These are phyloP conservation scores for Opisthograptis luteolata DNA, from an alignment of 2,888 invertebrate genomes.

Conservation along the genomic window DNA sequence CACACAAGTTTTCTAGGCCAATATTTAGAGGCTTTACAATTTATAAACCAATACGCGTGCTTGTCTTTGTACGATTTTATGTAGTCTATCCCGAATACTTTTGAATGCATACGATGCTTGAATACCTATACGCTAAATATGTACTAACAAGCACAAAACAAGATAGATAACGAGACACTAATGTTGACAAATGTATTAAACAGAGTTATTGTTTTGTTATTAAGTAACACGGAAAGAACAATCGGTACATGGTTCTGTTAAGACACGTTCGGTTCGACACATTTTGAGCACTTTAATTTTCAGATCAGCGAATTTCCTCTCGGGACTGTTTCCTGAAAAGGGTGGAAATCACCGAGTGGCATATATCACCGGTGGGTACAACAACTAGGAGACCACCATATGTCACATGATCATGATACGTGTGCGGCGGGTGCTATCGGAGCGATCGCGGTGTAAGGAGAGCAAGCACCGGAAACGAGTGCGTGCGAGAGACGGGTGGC, in stretches of 20 bases:
- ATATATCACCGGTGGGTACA: conserved; percentile 24
- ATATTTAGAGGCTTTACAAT: neutral
- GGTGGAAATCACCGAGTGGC: conserved; percentile 12
- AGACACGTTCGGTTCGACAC: conserved; percentile 59
- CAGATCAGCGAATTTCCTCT: conserved; percentile 17
- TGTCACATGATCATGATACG: conserved; percentile 39
- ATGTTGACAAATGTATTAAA: conserved; percentile 52
- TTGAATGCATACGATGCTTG: neutral
- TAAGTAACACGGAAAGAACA: conserved; percentile 43
- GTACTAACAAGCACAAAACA: conserved; percentile 13
- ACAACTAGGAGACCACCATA: conserved; percentile 32
- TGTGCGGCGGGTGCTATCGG: conserved; percentile 29
- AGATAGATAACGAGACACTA: conserved; percentile 45
- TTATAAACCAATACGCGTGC: neutral
- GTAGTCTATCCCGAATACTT: conserved; percentile 5
- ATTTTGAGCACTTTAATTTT: conserved; percentile 49
- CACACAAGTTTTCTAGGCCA: conserved; percentile 49
- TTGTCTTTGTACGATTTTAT: neutral
- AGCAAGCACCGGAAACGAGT: conserved; percentile 77
- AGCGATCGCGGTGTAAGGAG: conserved; percentile 48
- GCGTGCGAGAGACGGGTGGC: conserved; percentile 54
- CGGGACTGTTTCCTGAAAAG: conserved; percentile 26
- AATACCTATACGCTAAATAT: conserved; percentile 9
- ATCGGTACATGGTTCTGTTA: conserved; percentile 26
- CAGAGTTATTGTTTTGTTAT: conserved; percentile 50